These are phyloP conservation scores for Falco biarmicus DNA, from an alignment of 2,797 vertebrate species.

Conservation along the genomic window DNA sequence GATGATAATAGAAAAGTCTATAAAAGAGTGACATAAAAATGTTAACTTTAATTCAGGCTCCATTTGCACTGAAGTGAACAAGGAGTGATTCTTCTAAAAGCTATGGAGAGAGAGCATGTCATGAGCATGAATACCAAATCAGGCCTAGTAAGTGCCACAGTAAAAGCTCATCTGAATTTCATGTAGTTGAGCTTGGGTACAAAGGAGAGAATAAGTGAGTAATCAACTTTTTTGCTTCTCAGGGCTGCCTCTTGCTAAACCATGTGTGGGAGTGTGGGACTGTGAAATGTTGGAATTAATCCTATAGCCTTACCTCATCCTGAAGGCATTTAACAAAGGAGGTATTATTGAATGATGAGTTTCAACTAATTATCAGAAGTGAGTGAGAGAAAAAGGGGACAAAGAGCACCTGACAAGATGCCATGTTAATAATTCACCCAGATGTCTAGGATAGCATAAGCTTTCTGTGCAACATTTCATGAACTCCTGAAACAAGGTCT, in stretches of 20 bases:
- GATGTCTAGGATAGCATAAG: constrained; percentile 32
- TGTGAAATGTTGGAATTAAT: constrained; percentile 63
- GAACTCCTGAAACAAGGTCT: not conserved
- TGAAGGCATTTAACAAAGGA: constrained; percentile 76
- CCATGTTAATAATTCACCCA: constrained; percentile 66
- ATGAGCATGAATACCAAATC: not conserved
- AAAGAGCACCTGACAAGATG: constrained; percentile 58
- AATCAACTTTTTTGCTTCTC: not conserved
- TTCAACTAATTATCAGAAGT: constrained; percentile 68
- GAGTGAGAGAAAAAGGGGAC: constrained; percentile 31
- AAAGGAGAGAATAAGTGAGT: not conserved
- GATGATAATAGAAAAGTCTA: not conserved
- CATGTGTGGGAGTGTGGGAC: not conserved
- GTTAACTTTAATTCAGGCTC: not conserved
- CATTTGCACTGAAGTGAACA: not conserved
- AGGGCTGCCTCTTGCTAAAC: not conserved
- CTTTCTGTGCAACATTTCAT: not conserved
- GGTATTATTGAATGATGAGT: constrained; percentile 66
- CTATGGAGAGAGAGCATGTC: not conserved
- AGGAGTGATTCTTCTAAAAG: not conserved
- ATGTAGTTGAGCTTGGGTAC: not conserved
- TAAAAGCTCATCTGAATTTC: not conserved
- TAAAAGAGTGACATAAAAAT: not conserved
- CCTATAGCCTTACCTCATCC: constrained; percentile 70
- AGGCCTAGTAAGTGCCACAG: not conserved